Evolutionary conservation across 2,888 invertebrate genomes (phyloP).

Genomic region (Pteria penguin): DNA sequence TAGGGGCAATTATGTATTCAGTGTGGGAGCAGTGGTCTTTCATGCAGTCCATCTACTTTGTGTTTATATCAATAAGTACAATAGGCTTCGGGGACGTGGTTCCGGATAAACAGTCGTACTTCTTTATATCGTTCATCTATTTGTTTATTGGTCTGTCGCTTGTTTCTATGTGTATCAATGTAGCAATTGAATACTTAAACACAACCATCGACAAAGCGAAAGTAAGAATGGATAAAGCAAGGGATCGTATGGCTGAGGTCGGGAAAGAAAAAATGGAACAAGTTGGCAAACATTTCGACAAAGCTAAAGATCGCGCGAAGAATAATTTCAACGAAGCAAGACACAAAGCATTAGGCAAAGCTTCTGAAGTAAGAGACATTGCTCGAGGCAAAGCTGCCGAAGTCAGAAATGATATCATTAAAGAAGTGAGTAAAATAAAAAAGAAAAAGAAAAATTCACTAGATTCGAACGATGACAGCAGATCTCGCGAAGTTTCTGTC

Average conservation of each 20-base stretch:
- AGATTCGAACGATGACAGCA: constrained; percentile 26
- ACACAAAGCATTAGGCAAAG: constrained; percentile 50
- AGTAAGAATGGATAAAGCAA: constrained; percentile 62
- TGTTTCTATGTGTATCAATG: constrained; percentile 98
- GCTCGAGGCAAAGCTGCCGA: constrained; percentile 49
- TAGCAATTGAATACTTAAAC: constrained; percentile 83
- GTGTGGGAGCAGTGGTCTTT: constrained; percentile 89
- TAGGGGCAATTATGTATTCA: constrained; percentile 88
- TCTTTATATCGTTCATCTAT: constrained; percentile 95
- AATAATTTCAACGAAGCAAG: constrained; percentile 40
- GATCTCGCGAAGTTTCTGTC: neutral
- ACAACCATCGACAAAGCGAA: constrained; percentile 65
- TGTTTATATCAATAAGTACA: constrained; percentile 86
- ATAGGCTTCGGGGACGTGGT: constrained; percentile 97
- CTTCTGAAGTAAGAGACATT: constrained; percentile 47
- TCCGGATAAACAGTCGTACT: constrained; percentile 91
- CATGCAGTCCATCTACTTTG: constrained; percentile 96
- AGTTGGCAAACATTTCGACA: constrained; percentile 34
- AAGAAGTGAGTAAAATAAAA: constrained; percentile 27
- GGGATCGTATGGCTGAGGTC: constrained; percentile 53
- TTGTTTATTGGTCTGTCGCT: constrained; percentile 95
- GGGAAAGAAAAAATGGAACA: constrained; percentile 42
- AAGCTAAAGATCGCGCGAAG: constrained; percentile 49
- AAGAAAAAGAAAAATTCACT: constrained; percentile 29
- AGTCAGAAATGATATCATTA: constrained; percentile 48